Evolutionary conservation across 2,888 invertebrate genomes (phyloP), one percentile per base, ranked within the genome.

Genomic region (Cylindroiulus punctatus): DNA sequence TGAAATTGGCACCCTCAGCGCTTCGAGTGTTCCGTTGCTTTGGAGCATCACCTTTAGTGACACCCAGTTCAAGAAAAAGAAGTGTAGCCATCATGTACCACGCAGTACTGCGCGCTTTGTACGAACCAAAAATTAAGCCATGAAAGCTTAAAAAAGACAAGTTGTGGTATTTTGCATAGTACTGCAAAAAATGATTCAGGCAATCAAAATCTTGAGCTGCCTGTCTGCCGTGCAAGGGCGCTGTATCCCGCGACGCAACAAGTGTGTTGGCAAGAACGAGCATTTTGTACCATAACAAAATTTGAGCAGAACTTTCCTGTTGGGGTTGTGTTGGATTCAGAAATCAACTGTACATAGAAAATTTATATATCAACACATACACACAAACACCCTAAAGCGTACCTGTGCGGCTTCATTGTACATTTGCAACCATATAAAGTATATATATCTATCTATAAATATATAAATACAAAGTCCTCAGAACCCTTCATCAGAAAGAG

Each of bases 221-320:
- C 26, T 52, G 65, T 10, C n/a, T 0, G 12, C 7, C 10, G 26
- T 26, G 26, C 65, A 10, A 26, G 10, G 26, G 65, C 26, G 10
- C 65, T 4, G 65, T 26, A 52, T 65, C n/a, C 65, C 2, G 26
- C 10, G 26, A 26, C 26, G 26, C 26, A 65, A 65, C 26, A 52
- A 52, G 1, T 52, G 19, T 26, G 65, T 65, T 10, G 65, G n/a
- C 65, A 65, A 65, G 65, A 65, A 65, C n/a, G 52, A 52, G 26
- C 26, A 26, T 65, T 65, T 65, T 65, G 65, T 65, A 5, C 65
- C 26, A 26, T 65, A 65, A 65, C 65, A 65, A 65, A 65, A 65
- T 65, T 65, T 65, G 65, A 65, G 65, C 65, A 65, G 65, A 65
- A 65, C 65, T 65, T 65, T 65, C 65, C 65, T 65, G 65, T 65